Percentiles rank a stretch among this genome's conserved stretches.
phyloP scores from a whole-genome alignment of 1,140 invertebrate species.

The Philopotamus ludificatus region DNA sequence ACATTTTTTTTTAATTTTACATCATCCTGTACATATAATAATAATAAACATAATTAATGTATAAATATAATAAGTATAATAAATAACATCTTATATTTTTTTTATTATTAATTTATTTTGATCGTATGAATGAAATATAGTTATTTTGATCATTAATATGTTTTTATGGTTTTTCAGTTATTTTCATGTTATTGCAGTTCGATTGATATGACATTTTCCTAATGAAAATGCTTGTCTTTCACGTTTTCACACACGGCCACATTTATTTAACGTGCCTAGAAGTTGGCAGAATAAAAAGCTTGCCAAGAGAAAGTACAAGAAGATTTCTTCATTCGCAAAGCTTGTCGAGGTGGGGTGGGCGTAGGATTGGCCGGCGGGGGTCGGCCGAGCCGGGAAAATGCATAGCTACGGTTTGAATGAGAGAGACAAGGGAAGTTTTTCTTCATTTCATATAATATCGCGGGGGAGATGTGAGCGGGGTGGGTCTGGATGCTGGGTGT shows the following conservation, averaged over 20 bases:
- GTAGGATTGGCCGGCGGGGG: slow-evolving; percentile 13
- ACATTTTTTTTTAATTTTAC: too few species aligned
- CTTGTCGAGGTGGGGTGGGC: slow-evolving; percentile 16
- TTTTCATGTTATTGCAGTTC: neutral
- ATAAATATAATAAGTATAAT: neutral
- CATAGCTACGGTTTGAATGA: slow-evolving; percentile 39
- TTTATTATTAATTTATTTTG: neutral
- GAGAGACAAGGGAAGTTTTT: slow-evolving; percentile 41
- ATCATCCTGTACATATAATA: too few species aligned
- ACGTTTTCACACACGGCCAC: neutral
- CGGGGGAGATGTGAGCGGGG: slow-evolving; percentile 3
- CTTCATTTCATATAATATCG: slow-evolving; percentile 43
- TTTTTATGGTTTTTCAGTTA: neutral
- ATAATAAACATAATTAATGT: too few species aligned
- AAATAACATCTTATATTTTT: neutral
- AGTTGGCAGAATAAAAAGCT: slow-evolving; percentile 39
- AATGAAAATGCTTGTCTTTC: too few species aligned
- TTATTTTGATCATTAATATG: neutral
- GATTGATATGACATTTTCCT: too few species aligned
- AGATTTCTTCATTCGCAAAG: slow-evolving; percentile 41
- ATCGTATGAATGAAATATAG: neutral
- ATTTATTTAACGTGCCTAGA: slow-evolving; percentile 32
- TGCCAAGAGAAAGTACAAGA: slow-evolving; percentile 38
- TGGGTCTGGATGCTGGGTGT: neutral
- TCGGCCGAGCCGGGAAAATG: slow-evolving; percentile 18